Base-by-base conservation (phyloP, 2,113 vertebrate genomes). In the Coptodon bakossiorum region DNA sequence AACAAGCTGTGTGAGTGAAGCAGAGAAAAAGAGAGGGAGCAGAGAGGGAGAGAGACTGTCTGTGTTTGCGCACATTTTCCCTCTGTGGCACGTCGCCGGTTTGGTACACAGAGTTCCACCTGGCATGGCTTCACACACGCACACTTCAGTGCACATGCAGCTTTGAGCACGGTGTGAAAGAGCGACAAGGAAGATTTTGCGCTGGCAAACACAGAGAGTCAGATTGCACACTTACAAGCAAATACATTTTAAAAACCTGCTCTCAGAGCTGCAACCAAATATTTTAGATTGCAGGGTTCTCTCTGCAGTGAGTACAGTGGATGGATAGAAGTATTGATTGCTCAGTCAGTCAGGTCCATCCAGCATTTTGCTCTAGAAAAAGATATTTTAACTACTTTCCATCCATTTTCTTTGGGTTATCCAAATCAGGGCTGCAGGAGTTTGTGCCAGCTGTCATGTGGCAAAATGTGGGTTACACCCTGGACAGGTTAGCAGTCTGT, bases 51-150 rank as follows among this genome's bases (percentile, higher is more conserved):
- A 3, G 85, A 80, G 7, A 52, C 56, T 29, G 92, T 40, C 43
- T 86, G 86, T 89, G 86, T 92, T 90, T 86, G 83, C 86, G 89
- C 86, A 92, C 85, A 66, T 91, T 86, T 63, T 86, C n/a, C 68
- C 89, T 90, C 83, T 71, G 76, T 83, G 86, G 89, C 82, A 71
- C 38, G 22, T 87, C 17, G 73, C 78, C 53, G 48, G 91, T 76
- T 78, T 84, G 83, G 82, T 92, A 89, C 92, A 82, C 85, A 85
- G 63, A 92, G 82, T 87, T 88, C 89, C 91, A 93, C 90, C 90
- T 93, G 91, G 89, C 89, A 81, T 43, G 48, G 36, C 86, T 84
- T 89, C 86, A 90, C 63, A 71, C 89, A 86, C 87, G 34, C 85
- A 81, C 59, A 76, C 79, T 83, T 87, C 48, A 71, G 22, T 90